phyloP scores from a whole-genome alignment of 2,797 vertebrate genomes.

The Pangasius macronema region DNA sequence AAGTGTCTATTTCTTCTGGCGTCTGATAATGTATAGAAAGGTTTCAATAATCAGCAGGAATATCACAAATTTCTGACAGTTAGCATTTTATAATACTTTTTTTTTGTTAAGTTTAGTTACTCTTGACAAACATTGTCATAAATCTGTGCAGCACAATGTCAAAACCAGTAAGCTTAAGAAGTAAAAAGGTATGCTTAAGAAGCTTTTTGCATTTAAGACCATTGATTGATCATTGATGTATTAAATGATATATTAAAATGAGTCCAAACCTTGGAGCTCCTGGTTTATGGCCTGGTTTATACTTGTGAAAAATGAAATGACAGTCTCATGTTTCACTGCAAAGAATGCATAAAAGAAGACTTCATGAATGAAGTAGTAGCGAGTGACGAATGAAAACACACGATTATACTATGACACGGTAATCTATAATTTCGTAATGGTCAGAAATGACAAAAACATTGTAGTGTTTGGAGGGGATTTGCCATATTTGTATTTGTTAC shows the following conservation, averaged over 20 bases:
- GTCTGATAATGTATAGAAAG: not conserved
- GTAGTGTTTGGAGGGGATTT: not conserved
- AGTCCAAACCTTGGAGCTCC: not conserved
- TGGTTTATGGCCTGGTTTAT: not conserved
- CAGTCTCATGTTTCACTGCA: slow-evolving; percentile 49
- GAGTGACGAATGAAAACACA: too few relatives aligned
- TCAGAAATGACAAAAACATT: not conserved
- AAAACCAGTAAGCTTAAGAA: not conserved
- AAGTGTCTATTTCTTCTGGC: not conserved
- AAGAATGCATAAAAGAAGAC: too few relatives aligned
- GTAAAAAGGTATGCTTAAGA: not conserved
- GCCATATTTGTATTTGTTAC: not conserved
- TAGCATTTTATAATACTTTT: not conserved
- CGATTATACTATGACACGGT: too few relatives aligned
- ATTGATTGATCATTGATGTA: not conserved
- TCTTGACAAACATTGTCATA: not conserved
- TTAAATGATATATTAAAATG: not conserved
- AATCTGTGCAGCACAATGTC: slow-evolving; percentile 13
- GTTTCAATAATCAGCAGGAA: not conserved
- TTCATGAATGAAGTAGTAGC: too few relatives aligned
- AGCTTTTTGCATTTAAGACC: not conserved
- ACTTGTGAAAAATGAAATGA: not conserved
- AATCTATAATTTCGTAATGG: too few relatives aligned
- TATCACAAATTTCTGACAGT: not conserved
- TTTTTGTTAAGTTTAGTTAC: not conserved